Base-by-base conservation (phyloP, 2,888 invertebrate species). In the Dryocosmus kuriphilus region DNA sequence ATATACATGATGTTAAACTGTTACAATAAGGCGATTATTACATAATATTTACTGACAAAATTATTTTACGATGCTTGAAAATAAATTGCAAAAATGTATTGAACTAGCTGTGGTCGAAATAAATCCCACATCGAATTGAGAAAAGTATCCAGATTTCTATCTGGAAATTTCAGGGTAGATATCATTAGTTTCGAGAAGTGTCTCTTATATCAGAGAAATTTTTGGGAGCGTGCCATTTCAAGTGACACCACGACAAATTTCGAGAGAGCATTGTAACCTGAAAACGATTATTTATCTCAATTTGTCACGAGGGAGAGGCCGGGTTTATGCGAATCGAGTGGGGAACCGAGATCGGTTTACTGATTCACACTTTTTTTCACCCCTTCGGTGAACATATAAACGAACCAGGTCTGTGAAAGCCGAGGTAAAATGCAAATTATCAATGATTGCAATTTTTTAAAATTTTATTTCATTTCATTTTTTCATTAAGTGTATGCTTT, bases 281-380 rank as follows among this genome's bases (percentile, higher is more conserved):
- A 83, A 86, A 86, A 87, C 86, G 85, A 90, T 89, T 89, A 89
- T 89, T 90, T 90, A 90, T 90, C 88, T 90, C 88, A 87, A 89
- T 90, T 90, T 89, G 88, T 90, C 88, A 87, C 88, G 86, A 77
- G 35, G 11, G 35, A 41, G 60, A 60, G 71, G 19, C 30, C 41
- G 27, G 24, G 65, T 41, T 67, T 46, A 67, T 67, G 65, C 41
- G 38, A 67, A 82, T 63, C 63, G 78, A 79, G 77, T 75, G 77
- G 77, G 80, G 61, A n/a, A 61, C 46, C 61, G 73, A 62, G 74
- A 77, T 80, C 77, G 63, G 63, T 77, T 61, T 73, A 27, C 67
- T 41, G 60, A 61, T 75, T 35, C 67, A 57, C 60, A 57, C 60
- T 38, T 35, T 77, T 73, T 78, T 61, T 57, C 67, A 61, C 61